Evolutionary conservation across 1,140 invertebrate genomes (phyloP).

Genomic region (Calliphora vicina): DNA sequence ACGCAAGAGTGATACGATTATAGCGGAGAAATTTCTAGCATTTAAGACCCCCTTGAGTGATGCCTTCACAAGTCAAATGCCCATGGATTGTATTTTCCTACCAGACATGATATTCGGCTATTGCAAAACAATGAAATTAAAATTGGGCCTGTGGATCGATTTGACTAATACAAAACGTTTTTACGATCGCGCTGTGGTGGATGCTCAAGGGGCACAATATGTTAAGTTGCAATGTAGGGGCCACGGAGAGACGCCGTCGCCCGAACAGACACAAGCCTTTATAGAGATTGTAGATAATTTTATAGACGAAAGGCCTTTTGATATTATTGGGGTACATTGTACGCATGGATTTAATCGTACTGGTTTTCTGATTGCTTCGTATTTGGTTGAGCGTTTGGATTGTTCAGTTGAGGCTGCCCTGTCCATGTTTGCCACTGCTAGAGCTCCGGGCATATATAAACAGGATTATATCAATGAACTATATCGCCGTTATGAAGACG

Average conservation of each 20-base stretch:
- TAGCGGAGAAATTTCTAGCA: constrained; percentile 84
- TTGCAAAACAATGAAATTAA: constrained; percentile 78
- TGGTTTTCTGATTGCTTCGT: constrained; percentile 92
- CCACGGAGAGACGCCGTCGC: constrained; percentile 80
- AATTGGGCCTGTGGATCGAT: constrained; percentile 95
- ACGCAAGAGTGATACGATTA: constrained; percentile 77
- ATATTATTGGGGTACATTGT: constrained; percentile 92
- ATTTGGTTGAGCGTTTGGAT: constrained; percentile 82
- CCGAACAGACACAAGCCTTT: constrained; percentile 81
- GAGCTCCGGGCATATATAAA: constrained; percentile 83
- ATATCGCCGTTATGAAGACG: constrained; percentile 80
- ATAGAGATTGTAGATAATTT: constrained; percentile 81
- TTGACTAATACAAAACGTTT: constrained; percentile 94
- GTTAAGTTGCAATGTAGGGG: constrained; percentile 88
- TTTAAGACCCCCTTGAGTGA: constrained; percentile 91
- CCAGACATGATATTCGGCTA: constrained; percentile 83
- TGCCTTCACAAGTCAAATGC: constrained; percentile 81
- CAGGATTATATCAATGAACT: constrained; percentile 78
- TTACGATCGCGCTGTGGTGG: constrained; percentile 83
- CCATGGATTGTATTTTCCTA: constrained; percentile 80
- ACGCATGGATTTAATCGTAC: constrained; percentile 99
- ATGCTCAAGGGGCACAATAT: constrained; percentile 79
- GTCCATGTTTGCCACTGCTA: constrained; percentile 74
- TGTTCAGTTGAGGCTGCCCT: constrained; percentile 84
- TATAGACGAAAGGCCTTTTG: constrained; percentile 78